Conservation (phyloP, 2,888 invertebrate genomes). For the Magallana nippona region DNA sequence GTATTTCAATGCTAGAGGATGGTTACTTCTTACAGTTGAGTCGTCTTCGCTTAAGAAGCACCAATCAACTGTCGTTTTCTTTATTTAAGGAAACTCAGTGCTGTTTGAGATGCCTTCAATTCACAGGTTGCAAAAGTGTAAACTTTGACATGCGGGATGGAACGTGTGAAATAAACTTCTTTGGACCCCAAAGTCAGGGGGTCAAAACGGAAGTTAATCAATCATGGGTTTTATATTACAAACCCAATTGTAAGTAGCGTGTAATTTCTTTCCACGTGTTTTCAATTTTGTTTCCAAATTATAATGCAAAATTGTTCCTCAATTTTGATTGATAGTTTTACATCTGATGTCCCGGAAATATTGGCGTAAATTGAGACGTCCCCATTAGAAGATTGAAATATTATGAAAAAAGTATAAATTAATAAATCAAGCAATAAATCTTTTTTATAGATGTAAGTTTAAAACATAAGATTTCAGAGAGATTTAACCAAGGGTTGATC, state of each 20-base stretch:
- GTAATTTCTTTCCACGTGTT: neutral
- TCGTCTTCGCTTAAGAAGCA: no score
- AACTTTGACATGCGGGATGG: neutral
- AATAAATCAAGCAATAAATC: no score
- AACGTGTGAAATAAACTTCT: neutral
- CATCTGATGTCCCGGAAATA: no score
- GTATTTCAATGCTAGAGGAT: no score
- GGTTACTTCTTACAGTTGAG: no score
- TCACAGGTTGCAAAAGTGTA: neutral
- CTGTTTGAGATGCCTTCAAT: neutral
- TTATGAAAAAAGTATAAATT: no score
- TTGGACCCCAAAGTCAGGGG: neutral
- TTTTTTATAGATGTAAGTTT: no score
- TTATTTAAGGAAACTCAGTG: neutral
- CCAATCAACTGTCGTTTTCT: neutral
- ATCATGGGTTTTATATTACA: neutral
- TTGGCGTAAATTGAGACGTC: no score
- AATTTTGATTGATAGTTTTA: no score
- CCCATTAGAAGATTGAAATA: no score
- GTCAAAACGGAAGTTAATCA: neutral
- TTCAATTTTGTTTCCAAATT: neutral
- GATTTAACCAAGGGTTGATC: no score
- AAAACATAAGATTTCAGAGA: no score
- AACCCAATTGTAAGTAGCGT: slow-evolving; percentile 1
- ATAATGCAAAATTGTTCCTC: neutral